phyloP scores from a whole-genome alignment of 2,113 vertebrate genomes.

The Piaya cayana region DNA sequence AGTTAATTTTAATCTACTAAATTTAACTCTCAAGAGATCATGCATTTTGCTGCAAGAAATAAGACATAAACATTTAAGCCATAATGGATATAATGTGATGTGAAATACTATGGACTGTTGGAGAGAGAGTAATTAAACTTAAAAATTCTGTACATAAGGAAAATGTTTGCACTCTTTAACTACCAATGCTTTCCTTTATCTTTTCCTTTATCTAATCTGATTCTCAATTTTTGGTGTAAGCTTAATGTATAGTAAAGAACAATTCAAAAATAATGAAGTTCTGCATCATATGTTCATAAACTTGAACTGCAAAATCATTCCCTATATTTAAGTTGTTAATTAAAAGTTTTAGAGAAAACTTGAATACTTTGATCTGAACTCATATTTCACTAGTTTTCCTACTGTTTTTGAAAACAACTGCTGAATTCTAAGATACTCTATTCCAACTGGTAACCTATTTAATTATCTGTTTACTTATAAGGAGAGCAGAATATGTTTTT shows the following conservation, averaged over 20 bases:
- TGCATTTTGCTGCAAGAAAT: conserved; percentile 56
- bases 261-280: background rate
- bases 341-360: background rate
- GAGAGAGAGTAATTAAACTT: background rate
- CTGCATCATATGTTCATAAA: background rate
- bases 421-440: background rate
- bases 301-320: background rate
- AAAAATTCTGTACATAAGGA: background rate
- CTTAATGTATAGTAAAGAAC: background rate
- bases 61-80: conserved; percentile 45
- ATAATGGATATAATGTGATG: conserved; percentile 32
- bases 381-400: conserved; percentile 4
- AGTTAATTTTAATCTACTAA: conserved; percentile 69
- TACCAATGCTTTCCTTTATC: background rate
- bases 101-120: background rate
- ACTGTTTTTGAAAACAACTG: background rate
- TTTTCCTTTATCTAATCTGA: background rate
- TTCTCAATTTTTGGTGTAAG: background rate
- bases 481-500: background rate
- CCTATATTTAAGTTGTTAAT: background rate
- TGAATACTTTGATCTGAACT: background rate
- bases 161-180: background rate
- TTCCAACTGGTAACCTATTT: background rate
- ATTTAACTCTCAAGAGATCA: conserved; percentile 57
- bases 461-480: background rate